Base-by-base conservation (phyloP, 2,888 invertebrate genomes). In the Perdita meconis region DNA sequence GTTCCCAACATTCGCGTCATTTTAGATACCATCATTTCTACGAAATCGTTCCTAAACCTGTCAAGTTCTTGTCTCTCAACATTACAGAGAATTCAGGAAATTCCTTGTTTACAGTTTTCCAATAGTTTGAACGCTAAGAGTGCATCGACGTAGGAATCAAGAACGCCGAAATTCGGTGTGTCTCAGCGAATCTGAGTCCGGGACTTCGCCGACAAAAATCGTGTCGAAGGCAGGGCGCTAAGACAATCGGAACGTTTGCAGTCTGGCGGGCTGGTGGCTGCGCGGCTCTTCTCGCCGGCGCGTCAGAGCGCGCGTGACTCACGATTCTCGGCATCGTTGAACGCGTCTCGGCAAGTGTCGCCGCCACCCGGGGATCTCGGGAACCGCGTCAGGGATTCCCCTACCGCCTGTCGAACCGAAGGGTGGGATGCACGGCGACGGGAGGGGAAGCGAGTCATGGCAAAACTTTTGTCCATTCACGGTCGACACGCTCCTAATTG, bases 351-450 rank as follows among this genome's bases (percentile, higher is more conserved):
- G 83, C 75, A 87, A 82, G 89, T 90, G 91, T 85, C 89, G 91
- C 92, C 92, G 87, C 90, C 91, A 81, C 86, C 78, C 90, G 92
- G 91, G 90, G 86, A 91, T 91, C 90, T 90, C 91, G 89, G 81
- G 78, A 92, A 92, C 84, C 85, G 81, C 66, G 78, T 84, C 80
- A 78, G 86, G 86, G 87, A 88, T 88, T 86, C 85, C 88, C 88
- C 87, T 82, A 86, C 85, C 82, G 69, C 80, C 50, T 55, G 57
- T 40, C 63, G 73, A 63, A 65, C 64, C 38, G 72, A 86, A 60
- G 67, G 64, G 75, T 40, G 34, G 26, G 36, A 26, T 40, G 30
- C 40, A 36, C 30, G 55, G 82, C 50, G 86, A 77, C 79, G 84
- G 24, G 40, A 69, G 69, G 77, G 76, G 69, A 60, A 75, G 24